Evolutionary conservation across 2,113 vertebrate genomes (phyloP), one percentile per base, ranked within the genome.

Genomic region (Phoenicopterus ruber): DNA sequence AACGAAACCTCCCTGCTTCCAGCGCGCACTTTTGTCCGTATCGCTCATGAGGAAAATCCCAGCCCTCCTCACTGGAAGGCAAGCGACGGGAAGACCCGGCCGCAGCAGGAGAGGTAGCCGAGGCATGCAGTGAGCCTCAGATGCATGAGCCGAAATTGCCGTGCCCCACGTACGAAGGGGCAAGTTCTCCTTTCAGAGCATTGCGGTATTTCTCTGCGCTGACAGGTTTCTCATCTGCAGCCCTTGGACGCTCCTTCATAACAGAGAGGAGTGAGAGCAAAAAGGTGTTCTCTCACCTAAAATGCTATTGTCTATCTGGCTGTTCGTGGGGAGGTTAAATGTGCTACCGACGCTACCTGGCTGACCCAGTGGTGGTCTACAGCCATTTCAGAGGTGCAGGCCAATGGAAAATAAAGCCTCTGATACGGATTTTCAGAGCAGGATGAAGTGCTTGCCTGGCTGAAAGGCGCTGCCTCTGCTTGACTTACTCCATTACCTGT

Each of bases 111-210:
- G 46, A 38, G 22, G 29, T 34, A 72, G 44, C 58, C 54, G 38
- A 73, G 31, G 40, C 10, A 40, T 10, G 32, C 6, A 21, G 12
- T 6, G 31, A 65, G 50, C n/a, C 24, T 38, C 8, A 49, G 58
- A 5, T 40, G n/a, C 22, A 4, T 1, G 10, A 77, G 28, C 21
- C 4, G 21, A n/a, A 78, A 54, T 18, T 49, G 17, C 47, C 1
- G 1, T 55, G 50, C 17, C 13, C 36, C 10, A 1, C 1, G 11
- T 34, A 32, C 2, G 6, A 52, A 61, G 21, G 17, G 12, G 15
- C 24, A 36, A 44, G 13, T 16, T 54, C 44, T 63, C 10, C 11
- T 46, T 38, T 19, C 34, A 58, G 21, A 80, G 16, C 50, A 49
- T 18, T 4, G 5, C 2, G 6, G 11, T 52, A 57, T 54, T 76